Evolutionary conservation across 2,113 vertebrate species (phyloP).

Genomic region (Grallaria varia): DNA sequence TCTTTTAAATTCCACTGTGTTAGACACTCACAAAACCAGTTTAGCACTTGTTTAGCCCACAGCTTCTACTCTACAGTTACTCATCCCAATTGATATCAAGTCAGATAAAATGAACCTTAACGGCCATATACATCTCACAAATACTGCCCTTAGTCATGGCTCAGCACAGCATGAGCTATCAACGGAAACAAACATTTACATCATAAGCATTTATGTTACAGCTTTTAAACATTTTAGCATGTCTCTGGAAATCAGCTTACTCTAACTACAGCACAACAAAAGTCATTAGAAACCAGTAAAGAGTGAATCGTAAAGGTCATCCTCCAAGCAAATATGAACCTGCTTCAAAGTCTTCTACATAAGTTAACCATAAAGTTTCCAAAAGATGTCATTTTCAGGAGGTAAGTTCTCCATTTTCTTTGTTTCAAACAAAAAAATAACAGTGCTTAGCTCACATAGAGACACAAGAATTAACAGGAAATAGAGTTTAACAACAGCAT

Average conservation of each 20-base stretch:
- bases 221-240: background rate
- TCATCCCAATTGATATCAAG: background rate
- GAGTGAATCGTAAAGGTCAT: background rate
- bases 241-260: background rate
- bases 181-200: slow-evolving; percentile 6
- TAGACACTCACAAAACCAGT: background rate
- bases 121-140: background rate
- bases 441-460: background rate
- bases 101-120: background rate
- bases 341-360: background rate
- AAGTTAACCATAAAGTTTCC: background rate
- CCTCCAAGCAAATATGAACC: background rate
- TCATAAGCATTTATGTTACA: background rate
- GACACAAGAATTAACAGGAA: background rate
- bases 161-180: background rate
- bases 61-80: background rate
- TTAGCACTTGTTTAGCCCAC: background rate
- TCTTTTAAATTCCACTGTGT: background rate
- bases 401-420: background rate
- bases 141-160: background rate
- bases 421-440: background rate
- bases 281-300: background rate
- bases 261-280: background rate
- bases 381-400: background rate
- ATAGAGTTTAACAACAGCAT: background rate